These are phyloP conservation scores for Thalpophila matura DNA, from an alignment of 2,888 invertebrate species.

Conservation along the genomic window DNA sequence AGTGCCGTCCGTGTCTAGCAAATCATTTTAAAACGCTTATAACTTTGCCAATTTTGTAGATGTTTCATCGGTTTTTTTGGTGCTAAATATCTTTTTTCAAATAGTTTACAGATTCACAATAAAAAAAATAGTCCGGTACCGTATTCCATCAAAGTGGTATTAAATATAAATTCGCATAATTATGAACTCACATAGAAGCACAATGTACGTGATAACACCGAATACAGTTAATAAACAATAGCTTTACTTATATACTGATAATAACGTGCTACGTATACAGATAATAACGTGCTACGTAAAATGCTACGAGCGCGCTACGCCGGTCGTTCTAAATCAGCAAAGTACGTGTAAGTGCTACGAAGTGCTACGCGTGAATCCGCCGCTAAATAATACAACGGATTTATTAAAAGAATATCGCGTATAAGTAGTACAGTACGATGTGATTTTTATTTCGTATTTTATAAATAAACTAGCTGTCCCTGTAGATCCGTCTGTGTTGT, in stretches of 20 bases:
- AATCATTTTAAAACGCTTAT: too few relatives aligned
- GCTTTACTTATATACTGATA: conserved; percentile 24
- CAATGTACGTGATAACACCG: conserved; percentile 26
- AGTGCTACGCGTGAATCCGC: conserved; percentile 46
- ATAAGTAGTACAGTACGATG: too few relatives aligned
- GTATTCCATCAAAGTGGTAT: too few relatives aligned
- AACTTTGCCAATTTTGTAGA: too few relatives aligned
- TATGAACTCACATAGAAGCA: conserved; percentile 7
- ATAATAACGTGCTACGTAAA: conserved; percentile 52
- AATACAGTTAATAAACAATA: conserved; percentile 25
- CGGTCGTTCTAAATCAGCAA: conserved; percentile 53
- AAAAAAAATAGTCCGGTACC: too few relatives aligned
- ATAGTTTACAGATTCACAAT: too few relatives aligned
- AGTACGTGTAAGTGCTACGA: conserved; percentile 55
- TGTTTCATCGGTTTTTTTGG: too few relatives aligned
- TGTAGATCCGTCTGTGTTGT: too few relatives aligned
- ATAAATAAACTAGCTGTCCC: too few relatives aligned
- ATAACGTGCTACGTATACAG: conserved; percentile 45
- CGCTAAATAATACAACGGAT: conserved; percentile 17
- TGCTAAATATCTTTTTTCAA: too few relatives aligned
- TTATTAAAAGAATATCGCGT: conserved; percentile 6
- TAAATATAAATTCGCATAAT: background rate
- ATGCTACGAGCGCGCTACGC: conserved; percentile 58
- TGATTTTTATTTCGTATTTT: too few relatives aligned
- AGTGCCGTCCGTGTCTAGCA: too few relatives aligned